Percentiles rank a stretch among this genome's conserved stretches.
These are phyloP conservation scores for Oxyura jamaicensis DNA, from an alignment of 2,113 vertebrate genomes.

Conservation along the genomic window DNA sequence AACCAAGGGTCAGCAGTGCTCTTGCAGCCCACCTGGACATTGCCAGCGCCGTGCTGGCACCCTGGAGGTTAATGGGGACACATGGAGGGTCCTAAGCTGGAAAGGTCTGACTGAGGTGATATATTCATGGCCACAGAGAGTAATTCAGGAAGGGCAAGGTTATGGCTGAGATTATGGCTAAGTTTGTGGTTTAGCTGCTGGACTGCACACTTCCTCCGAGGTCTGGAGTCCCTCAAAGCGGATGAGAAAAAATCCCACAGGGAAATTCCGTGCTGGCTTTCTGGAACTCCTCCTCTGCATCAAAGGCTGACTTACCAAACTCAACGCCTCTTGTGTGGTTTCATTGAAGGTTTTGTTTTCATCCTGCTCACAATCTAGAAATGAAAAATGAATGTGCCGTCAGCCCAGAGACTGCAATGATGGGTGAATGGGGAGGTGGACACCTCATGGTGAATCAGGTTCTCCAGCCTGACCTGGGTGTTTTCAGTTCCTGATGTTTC, in stretches of 20 bases:
- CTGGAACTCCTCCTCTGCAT: background rate
- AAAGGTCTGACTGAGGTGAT: background rate
- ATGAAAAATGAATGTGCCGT: background rate
- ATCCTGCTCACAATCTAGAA: background rate
- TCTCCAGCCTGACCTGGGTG: background rate
- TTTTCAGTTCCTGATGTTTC: conserved; percentile 24
- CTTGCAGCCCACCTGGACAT: background rate
- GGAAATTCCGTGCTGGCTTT: conserved; percentile 51
- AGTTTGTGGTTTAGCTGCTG: conserved; percentile 32
- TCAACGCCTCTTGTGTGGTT: conserved; percentile 24
- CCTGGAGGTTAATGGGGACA: background rate
- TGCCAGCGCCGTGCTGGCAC: background rate
- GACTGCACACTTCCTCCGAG: background rate
- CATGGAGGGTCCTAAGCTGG: background rate
- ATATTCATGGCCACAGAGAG: background rate
- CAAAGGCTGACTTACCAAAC: background rate
- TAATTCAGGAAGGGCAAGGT: background rate
- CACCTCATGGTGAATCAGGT: conserved; percentile 46
- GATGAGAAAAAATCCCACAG: background rate
- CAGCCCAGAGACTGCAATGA: background rate
- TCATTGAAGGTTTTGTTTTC: background rate
- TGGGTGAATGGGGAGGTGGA: background rate
- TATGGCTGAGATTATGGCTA: background rate
- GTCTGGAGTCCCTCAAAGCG: background rate
- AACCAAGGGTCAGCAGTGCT: background rate